Base-by-base conservation (phyloP, 2,113 vertebrate species). In the Serilophus lunatus region DNA sequence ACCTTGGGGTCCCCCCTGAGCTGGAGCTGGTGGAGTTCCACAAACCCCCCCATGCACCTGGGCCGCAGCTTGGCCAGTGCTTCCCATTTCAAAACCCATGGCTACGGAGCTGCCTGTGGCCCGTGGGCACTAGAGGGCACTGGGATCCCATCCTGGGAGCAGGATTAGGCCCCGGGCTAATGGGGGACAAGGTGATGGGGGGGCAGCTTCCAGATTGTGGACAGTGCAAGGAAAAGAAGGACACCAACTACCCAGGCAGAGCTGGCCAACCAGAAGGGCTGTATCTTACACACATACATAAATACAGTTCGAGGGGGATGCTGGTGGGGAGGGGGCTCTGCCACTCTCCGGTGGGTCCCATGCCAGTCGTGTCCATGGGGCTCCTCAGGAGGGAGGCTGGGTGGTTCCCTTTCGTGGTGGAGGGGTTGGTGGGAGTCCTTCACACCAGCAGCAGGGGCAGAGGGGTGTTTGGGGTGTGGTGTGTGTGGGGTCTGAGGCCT, bases 261-360 rank as follows among this genome's bases (percentile, higher is more conserved):
- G 78, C 64, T 83, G 92, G 69, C 81, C 86, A 45, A 5, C 0
- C 4, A 25, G 36, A 14, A 10, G 64, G 72, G 66, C 90, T 5
- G 6, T 94, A 90, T 96, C 85, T 96, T 92, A 95, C 95, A 95
- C 90, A 94, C 44, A 0, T 93, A 93, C 95, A 95, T 96, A 96
- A 95, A 96, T 95, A 96, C 92, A 96, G 88, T 94, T 82, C 18
- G 36, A 33, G 20, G 10, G 54, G 28, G n/a, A n/a, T 5, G 3
- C 3, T 13, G 36, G 25, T n/a, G 54, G 31, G 70, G 16, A 81
- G 28, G 36, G 42, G n/a, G 47, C 18, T 71, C 38, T 9, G 49
- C 31, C 2, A 2, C 35, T 25, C 31, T 79, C 63, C 10, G 0
- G 36, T 56, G 78, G 18, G 49, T 94, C 40, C 70, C 8, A 1